Percentiles rank a stretch among this genome's conserved stretches.
These are phyloP conservation scores for Cuniculus paca DNA, from an alignment of 2,797 vertebrate species.

Conservation along the genomic window DNA sequence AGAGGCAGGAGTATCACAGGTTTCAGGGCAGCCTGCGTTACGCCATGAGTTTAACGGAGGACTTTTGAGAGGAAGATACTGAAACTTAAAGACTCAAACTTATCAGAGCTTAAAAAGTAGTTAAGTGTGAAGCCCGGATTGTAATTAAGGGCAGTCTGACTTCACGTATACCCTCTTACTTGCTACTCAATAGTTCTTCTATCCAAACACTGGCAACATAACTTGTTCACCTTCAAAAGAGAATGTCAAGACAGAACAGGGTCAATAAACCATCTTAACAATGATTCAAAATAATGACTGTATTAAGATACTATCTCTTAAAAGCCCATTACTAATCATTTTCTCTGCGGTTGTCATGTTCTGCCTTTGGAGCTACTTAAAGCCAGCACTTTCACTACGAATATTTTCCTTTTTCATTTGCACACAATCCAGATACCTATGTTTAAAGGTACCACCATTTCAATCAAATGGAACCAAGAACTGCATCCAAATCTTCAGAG, in stretches of 20 bases:
- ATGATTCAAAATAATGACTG: constrained; percentile 37
- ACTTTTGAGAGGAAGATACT: constrained; percentile 27
- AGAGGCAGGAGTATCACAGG: background rate
- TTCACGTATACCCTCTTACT: constrained; percentile 16
- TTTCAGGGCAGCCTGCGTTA: background rate
- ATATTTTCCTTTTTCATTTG: constrained; percentile 44
- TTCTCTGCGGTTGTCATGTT: background rate
- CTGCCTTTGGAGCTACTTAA: background rate
- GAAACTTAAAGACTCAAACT: background rate
- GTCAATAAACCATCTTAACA: constrained; percentile 41
- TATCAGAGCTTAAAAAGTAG: background rate
- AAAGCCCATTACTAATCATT: constrained; percentile 36
- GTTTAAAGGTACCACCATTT: constrained; percentile 38
- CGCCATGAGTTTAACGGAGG: background rate
- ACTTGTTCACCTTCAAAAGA: background rate
- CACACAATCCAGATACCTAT: constrained; percentile 30
- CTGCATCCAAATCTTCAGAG: constrained; percentile 11
- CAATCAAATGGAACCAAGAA: background rate
- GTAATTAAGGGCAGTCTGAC: constrained; percentile 59
- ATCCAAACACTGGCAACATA: background rate
- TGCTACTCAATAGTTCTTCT: background rate
- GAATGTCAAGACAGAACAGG: constrained; percentile 47
- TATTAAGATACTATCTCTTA: constrained; percentile 51
- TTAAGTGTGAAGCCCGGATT: background rate
- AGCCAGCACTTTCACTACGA: background rate